Percentiles rank a stretch among this genome's conserved stretches.
These are phyloP conservation scores for Sanderia malayensis DNA, from an alignment of 30 jellyfish, hydroid and myxozoan genomes.

Conservation along the genomic window DNA sequence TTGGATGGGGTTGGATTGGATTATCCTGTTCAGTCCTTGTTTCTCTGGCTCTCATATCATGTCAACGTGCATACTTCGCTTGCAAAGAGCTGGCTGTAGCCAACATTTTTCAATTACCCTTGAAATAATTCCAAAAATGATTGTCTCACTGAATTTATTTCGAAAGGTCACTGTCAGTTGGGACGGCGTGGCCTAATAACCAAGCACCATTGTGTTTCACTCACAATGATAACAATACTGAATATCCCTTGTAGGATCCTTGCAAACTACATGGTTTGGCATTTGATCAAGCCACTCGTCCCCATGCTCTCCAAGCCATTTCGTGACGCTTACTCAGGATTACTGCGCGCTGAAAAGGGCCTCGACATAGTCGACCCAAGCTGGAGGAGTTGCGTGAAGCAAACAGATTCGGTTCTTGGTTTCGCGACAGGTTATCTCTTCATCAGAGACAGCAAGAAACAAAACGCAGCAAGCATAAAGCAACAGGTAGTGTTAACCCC, in stretches of 20 bases:
- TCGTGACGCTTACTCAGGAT: constrained; percentile 59
- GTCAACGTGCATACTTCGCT: no score
- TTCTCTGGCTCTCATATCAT: no score
- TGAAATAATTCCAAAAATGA: no score
- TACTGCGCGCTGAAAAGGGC: constrained; percentile 54
- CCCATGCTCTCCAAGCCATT: constrained; percentile 70
- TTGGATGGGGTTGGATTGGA: no score
- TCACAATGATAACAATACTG: no score
- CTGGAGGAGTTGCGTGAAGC: constrained; percentile 83
- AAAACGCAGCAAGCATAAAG: constrained; percentile 9
- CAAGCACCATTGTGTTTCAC: no score
- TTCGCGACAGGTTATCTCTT: constrained; percentile 81
- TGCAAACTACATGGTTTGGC: constrained; percentile 96
- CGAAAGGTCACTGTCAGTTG: no score
- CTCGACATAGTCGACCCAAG: constrained; percentile 58
- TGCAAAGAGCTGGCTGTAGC: no score
- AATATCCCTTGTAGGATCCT: constrained; percentile 62
- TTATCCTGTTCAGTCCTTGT: no score
- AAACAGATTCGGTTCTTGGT: constrained; percentile 82
- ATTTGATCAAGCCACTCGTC: constrained; percentile 69
- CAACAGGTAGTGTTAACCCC: constrained; percentile 22
- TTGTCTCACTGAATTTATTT: no score
- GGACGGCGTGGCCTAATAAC: no score
- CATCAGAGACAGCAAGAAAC: constrained; percentile 54
- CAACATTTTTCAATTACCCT: no score